phyloP scores from a whole-genome alignment of 2,888 invertebrate species.

The Pimpla rufipes region DNA sequence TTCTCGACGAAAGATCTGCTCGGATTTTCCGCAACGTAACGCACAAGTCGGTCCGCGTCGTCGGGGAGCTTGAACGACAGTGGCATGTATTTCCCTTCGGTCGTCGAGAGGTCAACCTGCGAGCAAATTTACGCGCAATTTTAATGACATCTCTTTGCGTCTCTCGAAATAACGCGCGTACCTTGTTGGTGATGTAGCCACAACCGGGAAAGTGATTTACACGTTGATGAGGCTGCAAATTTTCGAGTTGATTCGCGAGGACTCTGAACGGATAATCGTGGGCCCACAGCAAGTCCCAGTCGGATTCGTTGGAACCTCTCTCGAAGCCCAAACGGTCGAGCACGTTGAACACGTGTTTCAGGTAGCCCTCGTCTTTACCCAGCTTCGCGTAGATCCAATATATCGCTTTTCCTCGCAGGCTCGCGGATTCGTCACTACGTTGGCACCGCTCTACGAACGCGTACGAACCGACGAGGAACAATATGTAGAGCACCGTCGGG shows the following conservation, averaged over 20 bases:
- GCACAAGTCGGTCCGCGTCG: slow-evolving; percentile 90
- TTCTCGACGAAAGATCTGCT: slow-evolving; percentile 95
- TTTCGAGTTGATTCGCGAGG: slow-evolving; percentile 87
- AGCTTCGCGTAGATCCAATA: slow-evolving; percentile 89
- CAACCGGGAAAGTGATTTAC: slow-evolving; percentile 98
- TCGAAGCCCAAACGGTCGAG: slow-evolving; percentile 92
- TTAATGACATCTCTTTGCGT: too few species aligned
- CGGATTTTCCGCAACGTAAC: slow-evolving; percentile 89
- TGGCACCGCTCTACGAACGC: slow-evolving; percentile 17
- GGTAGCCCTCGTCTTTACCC: slow-evolving; percentile 88
- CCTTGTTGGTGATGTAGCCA: slow-evolving; percentile 97
- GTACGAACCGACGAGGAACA: slow-evolving; percentile 72
- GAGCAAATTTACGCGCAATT: too few species aligned
- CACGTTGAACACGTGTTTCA: slow-evolving; percentile 93
- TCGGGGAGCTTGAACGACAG: slow-evolving; percentile 95
- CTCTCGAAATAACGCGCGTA: too few species aligned
- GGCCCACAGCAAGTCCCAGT: slow-evolving; percentile 97
- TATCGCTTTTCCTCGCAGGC: slow-evolving; percentile 75
- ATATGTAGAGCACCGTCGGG: slow-evolving; percentile 75
- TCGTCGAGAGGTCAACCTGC: slow-evolving; percentile 91
- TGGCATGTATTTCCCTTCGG: slow-evolving; percentile 93
- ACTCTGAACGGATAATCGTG: slow-evolving; percentile 95
- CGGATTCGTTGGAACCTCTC: slow-evolving; percentile 86
- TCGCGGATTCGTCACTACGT: neutral
- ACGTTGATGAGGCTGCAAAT: slow-evolving; percentile 90